phyloP scores from a whole-genome alignment of 2,113 vertebrate genomes.

The Genyomyrus donnyi region DNA sequence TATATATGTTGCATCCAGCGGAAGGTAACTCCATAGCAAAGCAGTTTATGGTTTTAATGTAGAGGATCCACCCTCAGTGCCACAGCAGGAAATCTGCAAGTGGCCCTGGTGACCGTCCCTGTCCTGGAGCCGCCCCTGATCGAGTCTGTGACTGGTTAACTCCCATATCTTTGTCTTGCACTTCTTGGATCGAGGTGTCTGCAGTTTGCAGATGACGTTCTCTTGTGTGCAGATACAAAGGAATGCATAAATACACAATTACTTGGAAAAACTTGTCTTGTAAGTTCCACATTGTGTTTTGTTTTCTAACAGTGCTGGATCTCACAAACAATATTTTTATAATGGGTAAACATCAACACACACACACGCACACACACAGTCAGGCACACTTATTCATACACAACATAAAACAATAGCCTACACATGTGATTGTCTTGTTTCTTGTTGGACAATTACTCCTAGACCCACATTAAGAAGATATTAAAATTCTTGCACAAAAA shows the following conservation, averaged over 20 bases:
- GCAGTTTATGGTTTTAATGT: not conserved
- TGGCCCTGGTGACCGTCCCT: not conserved
- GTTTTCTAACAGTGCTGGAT: not conserved
- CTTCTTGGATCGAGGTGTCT: not conserved
- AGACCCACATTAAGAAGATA: not conserved
- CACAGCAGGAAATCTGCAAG: not conserved
- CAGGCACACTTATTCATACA: not conserved
- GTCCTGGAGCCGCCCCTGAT: no score
- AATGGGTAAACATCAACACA: not conserved
- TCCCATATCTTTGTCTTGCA: not conserved
- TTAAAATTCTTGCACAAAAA: not conserved
- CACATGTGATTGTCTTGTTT: not conserved
- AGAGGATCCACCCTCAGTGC: not conserved
- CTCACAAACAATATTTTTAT: not conserved
- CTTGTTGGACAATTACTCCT: not conserved
- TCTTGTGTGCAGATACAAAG: not conserved
- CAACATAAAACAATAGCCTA: not conserved
- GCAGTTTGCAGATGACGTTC: not conserved
- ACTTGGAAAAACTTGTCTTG: not conserved
- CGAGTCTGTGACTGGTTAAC: not conserved
- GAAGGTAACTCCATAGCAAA: not conserved
- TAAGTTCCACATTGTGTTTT: not conserved
- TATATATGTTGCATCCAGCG: not conserved
- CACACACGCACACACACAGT: not conserved
- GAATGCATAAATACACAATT: not conserved